Evolutionary conservation across 2,888 invertebrate genomes (phyloP), one percentile per base, ranked within the genome.

Genomic region (Apodemia hepburni): DNA sequence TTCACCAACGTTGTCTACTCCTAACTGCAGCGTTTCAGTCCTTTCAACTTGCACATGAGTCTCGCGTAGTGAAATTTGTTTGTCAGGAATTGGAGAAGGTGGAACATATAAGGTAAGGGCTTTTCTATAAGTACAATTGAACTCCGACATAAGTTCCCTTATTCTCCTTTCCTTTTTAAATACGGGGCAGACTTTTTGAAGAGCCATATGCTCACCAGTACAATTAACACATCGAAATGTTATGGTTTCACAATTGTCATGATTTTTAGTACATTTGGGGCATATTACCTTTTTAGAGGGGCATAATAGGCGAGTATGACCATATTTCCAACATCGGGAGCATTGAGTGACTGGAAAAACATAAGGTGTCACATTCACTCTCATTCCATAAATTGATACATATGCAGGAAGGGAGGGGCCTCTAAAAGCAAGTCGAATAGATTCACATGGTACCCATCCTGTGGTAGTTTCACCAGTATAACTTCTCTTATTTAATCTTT

Each of bases 281-380:
- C 68, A 67, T 6, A 66, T 66, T 22, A 22, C 22, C 22, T 22
- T 22, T n/a, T 59, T 62, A 18, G 60, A 59, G 0, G 68, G 65
- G 15, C 66, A 70, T 27, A 58, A 47, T 18, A 61, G 59, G 5
- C 17, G 58, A n/a, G 9, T 35, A 17, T 66, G 66, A 8, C 66
- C 66, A 33, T 59, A 66, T 57, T 58, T 57, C 65, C 67, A 68
- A 51, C 66, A 68, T 1, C 60, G 35, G 3, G 68, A 64, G 17
- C 67, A 69, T 33, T 69, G 66, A 2, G 69, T 67, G 2, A 69
- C 69, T 0, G 69, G 69, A n/a, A 66, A 68, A 8, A 65, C 58
- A 60, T 66, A 71, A 0, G 66, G 64, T 22, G 66, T 62, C 3
- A 69, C 66, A 22, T 60, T 64, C 11, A 64, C 58, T 15, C 66